phyloP scores from a whole-genome alignment of 1,140 invertebrate genomes.

The Acromyrmex heyeri region DNA sequence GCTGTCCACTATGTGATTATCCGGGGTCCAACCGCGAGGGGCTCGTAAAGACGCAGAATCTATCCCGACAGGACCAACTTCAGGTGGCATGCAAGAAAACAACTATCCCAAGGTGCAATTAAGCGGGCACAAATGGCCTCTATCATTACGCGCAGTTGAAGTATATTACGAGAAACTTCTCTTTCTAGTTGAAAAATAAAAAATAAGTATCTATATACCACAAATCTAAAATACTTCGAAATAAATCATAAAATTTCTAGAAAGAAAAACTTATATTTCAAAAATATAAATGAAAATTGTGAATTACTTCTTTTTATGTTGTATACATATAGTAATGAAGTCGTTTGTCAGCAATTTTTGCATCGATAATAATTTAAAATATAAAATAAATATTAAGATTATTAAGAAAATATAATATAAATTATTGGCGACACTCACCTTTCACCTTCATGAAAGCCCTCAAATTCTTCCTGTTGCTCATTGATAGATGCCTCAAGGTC shows the following conservation, averaged over 20 bases:
- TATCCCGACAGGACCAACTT: conserved; percentile 14
- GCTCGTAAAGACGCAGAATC: conserved; percentile 47
- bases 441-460: conserved; percentile 92
- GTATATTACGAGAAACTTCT: conserved; percentile 40
- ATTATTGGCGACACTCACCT: conserved; percentile 92
- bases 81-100: conserved; percentile 39
- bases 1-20: conserved; percentile 34
- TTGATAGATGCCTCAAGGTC: conserved; percentile 97
- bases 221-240: neutral
- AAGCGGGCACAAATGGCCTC: conserved; percentile 30
- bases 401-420: neutral
- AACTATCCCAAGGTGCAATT: conserved; percentile 37
- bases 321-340: neutral
- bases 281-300: neutral
- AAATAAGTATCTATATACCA: neutral
- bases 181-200: neutral
- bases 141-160: conserved; percentile 34
- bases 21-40: conserved; percentile 17
- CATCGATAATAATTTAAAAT: neutral
- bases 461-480: conserved; percentile 98
- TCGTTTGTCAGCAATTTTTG: neutral
- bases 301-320: no score
- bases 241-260: neutral
- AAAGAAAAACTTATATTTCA: neutral
- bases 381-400: no score